A percentile compares a stretch with the other conserved stretches of the same genome.
phyloP scores from a whole-genome alignment of 2,113 vertebrate genomes.

The Ophthalmolycus amberensis region DNA sequence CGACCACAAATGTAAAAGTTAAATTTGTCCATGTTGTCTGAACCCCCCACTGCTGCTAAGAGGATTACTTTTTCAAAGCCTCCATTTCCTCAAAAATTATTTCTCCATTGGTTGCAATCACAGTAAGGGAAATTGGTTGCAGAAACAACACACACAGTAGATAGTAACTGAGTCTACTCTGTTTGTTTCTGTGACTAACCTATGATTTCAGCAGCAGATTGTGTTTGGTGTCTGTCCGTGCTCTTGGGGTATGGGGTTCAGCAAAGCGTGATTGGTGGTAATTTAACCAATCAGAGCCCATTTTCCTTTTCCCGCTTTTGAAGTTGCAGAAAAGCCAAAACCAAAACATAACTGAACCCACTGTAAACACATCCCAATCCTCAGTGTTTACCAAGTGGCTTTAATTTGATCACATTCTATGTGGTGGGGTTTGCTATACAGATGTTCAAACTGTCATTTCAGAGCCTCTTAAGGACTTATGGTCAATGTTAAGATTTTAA shows the following conservation, averaged over 20 bases:
- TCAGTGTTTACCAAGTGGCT: not conserved
- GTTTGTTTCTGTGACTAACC: not conserved
- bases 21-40: not conserved
- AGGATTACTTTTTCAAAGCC: not conserved
- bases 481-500: not conserved
- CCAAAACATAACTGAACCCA: not conserved
- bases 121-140: not conserved
- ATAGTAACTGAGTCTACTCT: not conserved
- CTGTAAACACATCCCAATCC: not conserved
- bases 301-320: not conserved
- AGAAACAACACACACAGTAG: not conserved
- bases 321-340: not conserved
- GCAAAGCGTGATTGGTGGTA: not conserved
- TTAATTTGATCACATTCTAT: constrained; percentile 2
- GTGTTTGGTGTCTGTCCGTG: not conserved
- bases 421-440: not conserved
- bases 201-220: not conserved
- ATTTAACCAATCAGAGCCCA: not conserved
- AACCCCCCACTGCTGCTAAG: not conserved
- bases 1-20: not conserved
- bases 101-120: not conserved
- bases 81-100: constrained; percentile 6
- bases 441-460: not conserved
- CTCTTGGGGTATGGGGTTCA: not conserved
- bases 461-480: not conserved